Percentiles rank a stretch among this genome's conserved stretches.
Evolutionary conservation across 2,797 vertebrate species (phyloP).

Genomic region (Mormyrus proboscirostris): DNA sequence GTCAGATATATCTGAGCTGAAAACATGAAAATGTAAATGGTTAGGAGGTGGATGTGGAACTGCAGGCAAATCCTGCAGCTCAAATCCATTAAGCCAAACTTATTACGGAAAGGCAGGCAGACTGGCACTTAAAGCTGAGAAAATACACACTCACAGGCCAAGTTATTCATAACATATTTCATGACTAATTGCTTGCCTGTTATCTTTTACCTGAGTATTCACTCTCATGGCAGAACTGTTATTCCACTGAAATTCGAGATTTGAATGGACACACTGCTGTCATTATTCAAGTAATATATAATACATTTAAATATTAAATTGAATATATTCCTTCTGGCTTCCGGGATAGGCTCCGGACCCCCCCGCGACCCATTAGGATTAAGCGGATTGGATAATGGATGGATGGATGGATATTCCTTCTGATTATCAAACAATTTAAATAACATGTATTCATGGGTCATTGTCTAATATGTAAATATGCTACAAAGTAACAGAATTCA

Average conservation of each 20-base stretch:
- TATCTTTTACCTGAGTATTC: slow-evolving; percentile 5
- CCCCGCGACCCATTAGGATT: no score
- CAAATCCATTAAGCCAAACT: slow-evolving; percentile 14
- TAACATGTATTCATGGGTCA: not conserved
- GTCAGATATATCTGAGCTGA: not conserved
- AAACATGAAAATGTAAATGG: not conserved
- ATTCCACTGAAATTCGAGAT: slow-evolving; percentile 6
- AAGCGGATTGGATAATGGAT: no score
- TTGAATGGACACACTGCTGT: not conserved
- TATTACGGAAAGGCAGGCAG: slow-evolving; percentile 8
- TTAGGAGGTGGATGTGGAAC: not conserved
- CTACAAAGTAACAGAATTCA: not conserved
- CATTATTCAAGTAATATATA: not conserved
- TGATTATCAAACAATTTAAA: not conserved
- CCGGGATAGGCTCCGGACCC: no score
- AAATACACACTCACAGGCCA: slow-evolving; percentile 12
- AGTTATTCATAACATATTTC: slow-evolving; percentile 22
- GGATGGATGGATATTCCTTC: not conserved
- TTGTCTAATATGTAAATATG: not conserved
- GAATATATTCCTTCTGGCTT: not conserved
- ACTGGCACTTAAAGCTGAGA: not conserved
- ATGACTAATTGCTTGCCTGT: slow-evolving; percentile 20
- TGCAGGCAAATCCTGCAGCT: not conserved
- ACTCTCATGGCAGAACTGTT: not conserved
- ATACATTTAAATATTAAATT: not conserved